phyloP scores from a whole-genome alignment of 2,888 invertebrate genomes.

The Brenthis ino region DNA sequence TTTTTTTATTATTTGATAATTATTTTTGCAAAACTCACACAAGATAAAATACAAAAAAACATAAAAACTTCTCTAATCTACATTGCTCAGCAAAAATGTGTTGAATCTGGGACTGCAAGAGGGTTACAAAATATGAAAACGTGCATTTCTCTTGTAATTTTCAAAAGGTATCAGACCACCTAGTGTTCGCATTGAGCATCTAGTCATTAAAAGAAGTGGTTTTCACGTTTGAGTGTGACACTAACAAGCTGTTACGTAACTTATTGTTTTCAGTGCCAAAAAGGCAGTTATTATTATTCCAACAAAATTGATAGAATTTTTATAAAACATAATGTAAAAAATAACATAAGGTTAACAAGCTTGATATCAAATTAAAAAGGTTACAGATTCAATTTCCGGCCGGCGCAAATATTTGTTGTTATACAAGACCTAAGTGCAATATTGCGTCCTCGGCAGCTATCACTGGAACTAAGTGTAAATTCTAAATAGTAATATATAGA shows the following conservation, averaged over 20 bases:
- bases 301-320: constrained; percentile 22
- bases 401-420: no score
- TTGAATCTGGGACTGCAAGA: neutral
- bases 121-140: constrained; percentile 9
- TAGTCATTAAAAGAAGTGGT: constrained; percentile 39
- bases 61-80: no score
- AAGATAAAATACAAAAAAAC: no score
- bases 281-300: constrained; percentile 28
- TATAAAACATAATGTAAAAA: constrained; percentile 10
- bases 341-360: neutral
- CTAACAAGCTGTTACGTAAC: constrained; percentile 42
- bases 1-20: no score
- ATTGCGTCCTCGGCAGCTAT: no score
- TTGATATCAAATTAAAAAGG: constrained; percentile 8
- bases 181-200: constrained; percentile 28
- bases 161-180: constrained; percentile 24
- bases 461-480: no score
- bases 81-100: neutral
- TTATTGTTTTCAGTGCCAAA: constrained; percentile 36
- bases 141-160: constrained; percentile 12
- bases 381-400: neutral
- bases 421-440: no score
- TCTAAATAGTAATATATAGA: no score
- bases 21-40: no score
- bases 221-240: constrained; percentile 32